Conservation (phyloP, 2,888 invertebrate species). For the Watsonalla binaria region DNA sequence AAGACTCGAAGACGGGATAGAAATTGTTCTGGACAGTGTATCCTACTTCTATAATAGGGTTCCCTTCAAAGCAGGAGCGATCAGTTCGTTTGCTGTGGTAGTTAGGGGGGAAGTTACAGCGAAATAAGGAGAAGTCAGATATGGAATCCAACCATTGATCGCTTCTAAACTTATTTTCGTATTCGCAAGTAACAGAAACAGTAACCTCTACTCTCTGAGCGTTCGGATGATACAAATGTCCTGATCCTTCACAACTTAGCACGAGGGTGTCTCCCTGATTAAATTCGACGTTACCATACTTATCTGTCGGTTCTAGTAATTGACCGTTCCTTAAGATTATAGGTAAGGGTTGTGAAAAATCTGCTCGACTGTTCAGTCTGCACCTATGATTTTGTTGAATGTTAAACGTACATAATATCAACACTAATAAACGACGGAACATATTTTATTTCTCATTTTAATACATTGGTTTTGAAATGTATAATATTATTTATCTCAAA, state of each 20-base stretch:
- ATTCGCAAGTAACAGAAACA: conserved; percentile 48
- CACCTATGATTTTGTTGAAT: conserved; percentile 42
- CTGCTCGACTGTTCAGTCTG: conserved; percentile 40
- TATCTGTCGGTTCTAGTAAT: conserved; percentile 56
- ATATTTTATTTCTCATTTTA: conserved; percentile 22
- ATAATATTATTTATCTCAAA: conserved; percentile 4
- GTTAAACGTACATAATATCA: conserved; percentile 53
- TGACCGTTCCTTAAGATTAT: conserved; percentile 46
- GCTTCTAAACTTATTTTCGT: conserved; percentile 50
- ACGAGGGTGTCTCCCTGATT: conserved; percentile 46
- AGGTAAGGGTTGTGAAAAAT: conserved; percentile 59
- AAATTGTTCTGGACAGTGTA: conserved; percentile 45
- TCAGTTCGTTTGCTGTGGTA: conserved; percentile 45
- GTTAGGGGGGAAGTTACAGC: conserved; percentile 40
- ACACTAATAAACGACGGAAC: conserved; percentile 36
- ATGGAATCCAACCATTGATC: conserved; percentile 48
- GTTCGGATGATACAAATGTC: conserved; percentile 44
- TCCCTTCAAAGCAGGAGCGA: conserved; percentile 47
- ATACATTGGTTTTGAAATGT: conserved; percentile 4
- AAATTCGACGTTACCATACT: conserved; percentile 45
- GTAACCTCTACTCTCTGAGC: conserved; percentile 23
- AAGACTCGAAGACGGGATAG: conserved; percentile 59
- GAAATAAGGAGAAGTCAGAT: conserved; percentile 42
- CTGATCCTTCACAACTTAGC: conserved; percentile 52
- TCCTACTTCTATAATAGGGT: conserved; percentile 57